Evolutionary conservation across 2,113 vertebrate species (phyloP).

Genomic region (Silurus glanis): DNA sequence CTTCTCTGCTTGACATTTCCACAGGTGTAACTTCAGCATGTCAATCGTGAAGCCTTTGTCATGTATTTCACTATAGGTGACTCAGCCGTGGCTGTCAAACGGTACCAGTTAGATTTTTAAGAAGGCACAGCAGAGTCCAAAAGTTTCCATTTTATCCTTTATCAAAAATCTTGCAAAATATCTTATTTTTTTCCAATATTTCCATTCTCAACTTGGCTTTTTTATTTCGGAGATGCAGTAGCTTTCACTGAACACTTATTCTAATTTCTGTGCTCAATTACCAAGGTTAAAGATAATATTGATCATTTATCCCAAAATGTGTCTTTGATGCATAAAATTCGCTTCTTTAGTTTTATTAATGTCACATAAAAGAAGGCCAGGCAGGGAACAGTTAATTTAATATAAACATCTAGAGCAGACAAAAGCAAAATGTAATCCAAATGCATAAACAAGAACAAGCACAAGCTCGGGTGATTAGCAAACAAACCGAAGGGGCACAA

Average conservation of each 20-base stretch:
- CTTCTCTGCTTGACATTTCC: conserved; percentile 36
- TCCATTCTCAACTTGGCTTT: background rate
- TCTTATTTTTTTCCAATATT: background rate
- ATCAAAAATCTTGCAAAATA: background rate
- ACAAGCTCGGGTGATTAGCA: no score
- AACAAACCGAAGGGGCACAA: no score
- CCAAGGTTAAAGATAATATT: background rate
- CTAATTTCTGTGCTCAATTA: background rate
- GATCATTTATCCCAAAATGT: background rate
- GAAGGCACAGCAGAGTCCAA: background rate
- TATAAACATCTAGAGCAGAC: no score
- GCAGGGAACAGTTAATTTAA: no score
- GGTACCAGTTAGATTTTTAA: background rate
- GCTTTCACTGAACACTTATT: background rate
- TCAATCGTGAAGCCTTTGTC: background rate
- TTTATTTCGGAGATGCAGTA: background rate
- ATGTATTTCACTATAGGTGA: background rate
- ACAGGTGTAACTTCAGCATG: background rate
- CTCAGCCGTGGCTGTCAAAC: background rate
- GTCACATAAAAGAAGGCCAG: no score
- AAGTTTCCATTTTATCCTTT: background rate
- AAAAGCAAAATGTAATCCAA: no score
- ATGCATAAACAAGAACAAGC: no score
- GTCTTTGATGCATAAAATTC: background rate
- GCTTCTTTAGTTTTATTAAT: background rate